Conservation (phyloP, 2,113 vertebrate genomes). For the Odocoileus virginianus region DNA sequence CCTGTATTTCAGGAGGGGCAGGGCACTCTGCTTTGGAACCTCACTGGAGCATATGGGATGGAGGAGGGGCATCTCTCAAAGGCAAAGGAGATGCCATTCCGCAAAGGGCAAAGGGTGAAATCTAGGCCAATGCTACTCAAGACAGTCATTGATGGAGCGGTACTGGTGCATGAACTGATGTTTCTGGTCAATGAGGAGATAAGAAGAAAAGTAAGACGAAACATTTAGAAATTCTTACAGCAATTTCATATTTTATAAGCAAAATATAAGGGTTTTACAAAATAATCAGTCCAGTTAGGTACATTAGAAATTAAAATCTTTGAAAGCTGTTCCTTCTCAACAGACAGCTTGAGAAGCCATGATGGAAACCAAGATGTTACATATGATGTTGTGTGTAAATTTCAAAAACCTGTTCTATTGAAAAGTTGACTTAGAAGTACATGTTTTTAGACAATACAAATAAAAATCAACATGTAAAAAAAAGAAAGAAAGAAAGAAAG, state of each 20-base stretch:
- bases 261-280: background rate
- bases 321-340: background rate
- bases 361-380: background rate
- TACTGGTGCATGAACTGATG: background rate
- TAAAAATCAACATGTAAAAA: background rate
- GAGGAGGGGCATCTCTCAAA: background rate
- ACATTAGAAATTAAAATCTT: background rate
- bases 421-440: background rate
- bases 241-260: background rate
- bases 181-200: background rate
- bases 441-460: background rate
- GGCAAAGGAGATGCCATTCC: background rate
- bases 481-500: too few species aligned
- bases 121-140: accelerated
- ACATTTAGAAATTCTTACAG: background rate
- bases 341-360: background rate
- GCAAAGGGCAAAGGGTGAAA: background rate
- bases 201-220: background rate
- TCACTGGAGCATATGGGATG: background rate
- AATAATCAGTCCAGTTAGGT: background rate
- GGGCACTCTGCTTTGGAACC: background rate
- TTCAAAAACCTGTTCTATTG: background rate
- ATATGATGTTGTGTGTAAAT: background rate
- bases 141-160: accelerated
- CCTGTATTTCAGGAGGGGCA: background rate